Conservation (phyloP, 1,140 invertebrate species). For the Periplaneta americana region DNA sequence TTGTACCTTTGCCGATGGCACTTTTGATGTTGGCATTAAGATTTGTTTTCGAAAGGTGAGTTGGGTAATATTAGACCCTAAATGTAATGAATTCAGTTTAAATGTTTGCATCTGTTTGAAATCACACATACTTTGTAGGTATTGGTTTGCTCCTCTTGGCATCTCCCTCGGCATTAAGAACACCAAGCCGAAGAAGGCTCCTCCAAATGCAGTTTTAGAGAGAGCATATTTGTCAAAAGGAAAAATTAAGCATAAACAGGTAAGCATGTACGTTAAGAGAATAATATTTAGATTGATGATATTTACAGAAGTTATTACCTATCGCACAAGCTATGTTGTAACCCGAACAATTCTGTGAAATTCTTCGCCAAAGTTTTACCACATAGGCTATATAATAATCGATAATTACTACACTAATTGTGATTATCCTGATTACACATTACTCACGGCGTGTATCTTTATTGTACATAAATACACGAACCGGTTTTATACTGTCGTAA, state of each 20-base stretch:
- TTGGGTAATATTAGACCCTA: background rate
- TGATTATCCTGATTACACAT: too few relatives aligned
- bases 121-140: conserved; percentile 9
- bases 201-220: conserved; percentile 9
- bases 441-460: too few relatives aligned
- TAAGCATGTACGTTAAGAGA: background rate
- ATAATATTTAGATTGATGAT: too few relatives aligned
- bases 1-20: conserved; percentile 77
- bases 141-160: conserved; percentile 14
- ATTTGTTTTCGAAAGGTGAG: conserved; percentile 76
- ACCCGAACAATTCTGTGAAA: background rate
- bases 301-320: too few relatives aligned
- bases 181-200: conserved; percentile 10
- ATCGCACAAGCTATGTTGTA: background rate
- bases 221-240: conserved; percentile 9
- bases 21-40: conserved; percentile 66
- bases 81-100: background rate
- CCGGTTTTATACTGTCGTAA: too few relatives aligned
- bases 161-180: conserved; percentile 15
- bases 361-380: background rate
- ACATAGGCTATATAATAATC: too few relatives aligned
- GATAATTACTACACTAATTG: too few relatives aligned
- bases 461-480: too few relatives aligned
- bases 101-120: background rate
- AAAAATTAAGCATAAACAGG: conserved; percentile 16